phyloP scores from a whole-genome alignment of 2,113 vertebrate species.

The Ictalurus furcatus region DNA sequence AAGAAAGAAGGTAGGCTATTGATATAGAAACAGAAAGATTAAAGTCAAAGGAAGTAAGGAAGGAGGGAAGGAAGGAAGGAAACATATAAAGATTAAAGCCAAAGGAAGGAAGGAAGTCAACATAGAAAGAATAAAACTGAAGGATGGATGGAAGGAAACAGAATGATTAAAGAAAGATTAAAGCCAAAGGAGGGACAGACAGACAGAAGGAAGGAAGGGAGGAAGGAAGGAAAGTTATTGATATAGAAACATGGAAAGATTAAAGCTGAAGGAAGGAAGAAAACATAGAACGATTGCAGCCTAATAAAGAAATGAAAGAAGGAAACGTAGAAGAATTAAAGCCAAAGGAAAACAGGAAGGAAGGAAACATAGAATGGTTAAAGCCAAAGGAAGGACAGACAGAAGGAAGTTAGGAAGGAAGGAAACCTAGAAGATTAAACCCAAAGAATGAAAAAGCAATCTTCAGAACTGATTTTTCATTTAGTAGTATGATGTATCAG shows the following conservation, averaged over 20 bases:
- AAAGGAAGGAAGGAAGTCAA: background rate
- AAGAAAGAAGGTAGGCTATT: background rate
- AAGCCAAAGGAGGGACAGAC: background rate
- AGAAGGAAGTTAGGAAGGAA: background rate
- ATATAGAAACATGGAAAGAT: background rate
- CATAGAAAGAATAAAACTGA: background rate
- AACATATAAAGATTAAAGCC: too few species aligned
- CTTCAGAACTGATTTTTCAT: background rate
- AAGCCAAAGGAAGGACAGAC: background rate
- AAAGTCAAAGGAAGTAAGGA: background rate
- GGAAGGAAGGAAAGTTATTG: background rate
- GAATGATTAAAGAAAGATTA: background rate
- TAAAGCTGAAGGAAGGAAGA: background rate
- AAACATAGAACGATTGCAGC: background rate
- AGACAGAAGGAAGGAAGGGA: background rate
- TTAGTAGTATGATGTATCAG: background rate
- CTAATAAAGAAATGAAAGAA: background rate
- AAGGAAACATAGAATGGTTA: background rate
- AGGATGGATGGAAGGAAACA: too few species aligned
- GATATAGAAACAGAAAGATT: background rate
- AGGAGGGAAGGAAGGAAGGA: background rate
- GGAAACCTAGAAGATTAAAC: background rate
- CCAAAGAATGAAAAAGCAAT: background rate
- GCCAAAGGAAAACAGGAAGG: background rate
- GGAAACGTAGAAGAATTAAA: too few species aligned